Conservation (phyloP, 2,113 vertebrate genomes). For the Acrocephalus kingi region DNA sequence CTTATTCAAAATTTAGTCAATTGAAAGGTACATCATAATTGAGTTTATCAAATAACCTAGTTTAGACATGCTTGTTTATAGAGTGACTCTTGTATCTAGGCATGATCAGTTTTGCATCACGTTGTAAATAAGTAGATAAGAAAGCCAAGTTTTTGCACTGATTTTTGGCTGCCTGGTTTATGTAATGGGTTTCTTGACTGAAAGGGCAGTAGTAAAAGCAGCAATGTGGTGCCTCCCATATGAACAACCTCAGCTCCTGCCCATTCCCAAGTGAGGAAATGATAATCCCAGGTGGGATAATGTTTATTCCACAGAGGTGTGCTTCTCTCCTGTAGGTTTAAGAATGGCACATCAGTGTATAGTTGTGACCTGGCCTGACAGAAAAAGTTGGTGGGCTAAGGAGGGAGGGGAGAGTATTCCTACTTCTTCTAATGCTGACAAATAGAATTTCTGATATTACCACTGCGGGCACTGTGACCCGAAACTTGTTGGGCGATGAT, state of each 20-base stretch:
- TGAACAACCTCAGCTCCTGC: not conserved
- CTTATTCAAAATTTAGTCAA: not conserved
- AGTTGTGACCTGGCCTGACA: rapidly evolving
- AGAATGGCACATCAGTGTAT: not conserved
- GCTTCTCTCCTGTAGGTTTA: not conserved
- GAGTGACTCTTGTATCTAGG: not conserved
- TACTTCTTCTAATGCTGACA: not conserved
- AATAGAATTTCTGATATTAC: not conserved
- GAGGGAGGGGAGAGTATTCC: not conserved
- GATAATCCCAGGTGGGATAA: not conserved
- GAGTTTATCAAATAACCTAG: not conserved
- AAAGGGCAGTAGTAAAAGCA: not conserved
- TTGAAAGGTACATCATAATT: not conserved
- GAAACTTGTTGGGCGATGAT: not conserved
- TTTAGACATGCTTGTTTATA: not conserved
- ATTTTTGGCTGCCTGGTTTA: not conserved
- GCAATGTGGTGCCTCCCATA: not conserved
- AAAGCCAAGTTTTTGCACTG: not conserved
- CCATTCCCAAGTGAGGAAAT: not conserved
- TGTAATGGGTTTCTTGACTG: not conserved
- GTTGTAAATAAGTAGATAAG: not conserved
- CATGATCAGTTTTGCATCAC: not conserved
- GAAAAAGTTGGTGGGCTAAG: not conserved
- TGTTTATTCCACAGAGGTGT: not conserved
- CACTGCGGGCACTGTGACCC: not conserved